These are phyloP conservation scores for Oceanodroma leucorhoa DNA, from an alignment of 2,797 vertebrate species.

Conservation along the genomic window DNA sequence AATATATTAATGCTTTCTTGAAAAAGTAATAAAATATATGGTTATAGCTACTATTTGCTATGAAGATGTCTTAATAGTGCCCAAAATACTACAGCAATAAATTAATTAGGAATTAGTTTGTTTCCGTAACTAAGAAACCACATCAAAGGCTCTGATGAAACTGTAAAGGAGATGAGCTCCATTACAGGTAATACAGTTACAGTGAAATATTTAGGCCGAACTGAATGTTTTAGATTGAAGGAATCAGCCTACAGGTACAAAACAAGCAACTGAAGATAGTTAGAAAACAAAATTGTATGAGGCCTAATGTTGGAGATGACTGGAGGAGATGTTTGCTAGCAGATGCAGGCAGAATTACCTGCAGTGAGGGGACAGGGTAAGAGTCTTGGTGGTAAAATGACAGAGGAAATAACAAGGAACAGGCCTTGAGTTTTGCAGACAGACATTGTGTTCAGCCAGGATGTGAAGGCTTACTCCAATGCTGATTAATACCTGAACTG, in stretches of 20 bases:
- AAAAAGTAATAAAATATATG: background rate
- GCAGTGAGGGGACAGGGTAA: background rate
- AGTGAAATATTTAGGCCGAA: background rate
- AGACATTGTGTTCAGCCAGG: background rate
- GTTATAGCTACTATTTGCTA: background rate
- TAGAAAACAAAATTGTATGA: background rate
- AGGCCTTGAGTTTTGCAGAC: background rate
- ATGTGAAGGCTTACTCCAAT: background rate
- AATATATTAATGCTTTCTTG: background rate
- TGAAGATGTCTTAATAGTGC: background rate
- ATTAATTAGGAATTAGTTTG: background rate
- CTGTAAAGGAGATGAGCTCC: background rate
- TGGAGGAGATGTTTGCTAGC: background rate
- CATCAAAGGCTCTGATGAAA: background rate
- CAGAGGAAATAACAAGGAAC: background rate
- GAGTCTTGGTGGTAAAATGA: background rate
- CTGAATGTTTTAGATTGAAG: background rate
- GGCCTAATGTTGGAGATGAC: background rate
- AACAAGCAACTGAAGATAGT: background rate
- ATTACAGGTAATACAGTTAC: background rate
- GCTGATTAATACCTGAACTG: background rate
- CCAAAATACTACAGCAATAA: background rate
- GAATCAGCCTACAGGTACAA: background rate
- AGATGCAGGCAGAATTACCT: background rate
- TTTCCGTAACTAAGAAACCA: background rate